phyloP scores from a whole-genome alignment of 2,797 vertebrate species.

The Myripristis murdjan region DNA sequence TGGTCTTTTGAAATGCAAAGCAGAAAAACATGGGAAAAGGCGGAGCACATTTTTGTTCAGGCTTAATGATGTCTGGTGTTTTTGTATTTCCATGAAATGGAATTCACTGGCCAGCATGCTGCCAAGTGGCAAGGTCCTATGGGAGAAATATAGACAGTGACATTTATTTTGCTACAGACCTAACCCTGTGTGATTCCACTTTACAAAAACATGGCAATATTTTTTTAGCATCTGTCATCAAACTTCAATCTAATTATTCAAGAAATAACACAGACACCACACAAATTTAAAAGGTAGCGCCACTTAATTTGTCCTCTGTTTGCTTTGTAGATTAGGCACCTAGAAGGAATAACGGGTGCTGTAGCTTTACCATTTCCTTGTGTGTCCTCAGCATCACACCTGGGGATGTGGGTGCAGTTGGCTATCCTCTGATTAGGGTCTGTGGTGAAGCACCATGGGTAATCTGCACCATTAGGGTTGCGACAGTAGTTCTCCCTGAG shows the following conservation, averaged over 20 bases:
- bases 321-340: slow-evolving; percentile 2
- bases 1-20: slow-evolving; percentile 64
- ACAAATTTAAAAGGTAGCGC: slow-evolving; percentile 9
- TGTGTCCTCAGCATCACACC: slow-evolving; percentile 86
- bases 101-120: slow-evolving; percentile 63
- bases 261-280: slow-evolving; percentile 1
- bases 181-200: slow-evolving; percentile 40
- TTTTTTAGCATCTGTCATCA: slow-evolving; percentile 43
- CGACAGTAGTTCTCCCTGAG: slow-evolving; percentile 96
- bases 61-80: slow-evolving; percentile 29
- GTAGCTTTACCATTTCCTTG: slow-evolving; percentile 78
- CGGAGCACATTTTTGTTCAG: slow-evolving; percentile 43
- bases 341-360: not conserved
- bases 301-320: not conserved
- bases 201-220: slow-evolving; percentile 52
- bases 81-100: slow-evolving; percentile 65
- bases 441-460: slow-evolving; percentile 97
- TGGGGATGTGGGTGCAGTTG: slow-evolving; percentile 95
- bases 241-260: slow-evolving; percentile 40
- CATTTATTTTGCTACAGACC: slow-evolving; percentile 1
- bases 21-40: slow-evolving; percentile 69
- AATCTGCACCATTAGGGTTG: slow-evolving; percentile 95
- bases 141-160: slow-evolving; percentile 60
- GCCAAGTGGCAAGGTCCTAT: slow-evolving; percentile 65
- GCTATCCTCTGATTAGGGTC: slow-evolving; percentile 92